These are phyloP conservation scores for Bovichtus diacanthus DNA, from an alignment of 2,797 vertebrate genomes.

Conservation along the genomic window DNA sequence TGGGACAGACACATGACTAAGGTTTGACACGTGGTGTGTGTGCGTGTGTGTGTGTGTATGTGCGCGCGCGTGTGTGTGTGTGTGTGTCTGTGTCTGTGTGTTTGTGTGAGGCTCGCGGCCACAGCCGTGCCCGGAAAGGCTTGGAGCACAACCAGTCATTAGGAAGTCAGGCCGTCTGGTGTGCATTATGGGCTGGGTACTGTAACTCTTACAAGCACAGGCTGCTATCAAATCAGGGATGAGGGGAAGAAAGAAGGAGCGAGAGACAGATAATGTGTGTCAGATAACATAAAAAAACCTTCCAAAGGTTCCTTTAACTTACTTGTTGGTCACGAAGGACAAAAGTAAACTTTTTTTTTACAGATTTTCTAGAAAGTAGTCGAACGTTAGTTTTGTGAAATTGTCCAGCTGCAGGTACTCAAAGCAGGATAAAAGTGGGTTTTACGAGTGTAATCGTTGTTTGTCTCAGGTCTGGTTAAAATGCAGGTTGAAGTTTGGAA, in stretches of 20 bases:
- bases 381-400: conserved; percentile 5
- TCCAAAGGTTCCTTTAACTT: not conserved
- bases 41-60: conserved; percentile 49
- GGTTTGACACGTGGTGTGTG: conserved; percentile 60
- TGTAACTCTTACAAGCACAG: conserved; percentile 83
- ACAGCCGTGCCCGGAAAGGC: conserved; percentile 87
- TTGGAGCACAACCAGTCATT: conserved; percentile 87
- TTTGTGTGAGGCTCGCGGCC: conserved; percentile 82
- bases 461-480: conserved; percentile 6
- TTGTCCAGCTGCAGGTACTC: not conserved
- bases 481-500: conserved; percentile 23
- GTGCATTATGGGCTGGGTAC: conserved; percentile 85
- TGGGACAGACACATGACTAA: conserved; percentile 52
- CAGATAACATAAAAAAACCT: conserved; percentile 16
- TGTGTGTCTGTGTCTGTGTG: conserved; percentile 46
- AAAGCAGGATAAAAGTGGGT: conserved; percentile 11
- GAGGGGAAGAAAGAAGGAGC: conserved; percentile 51
- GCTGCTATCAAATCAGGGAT: conserved; percentile 81
- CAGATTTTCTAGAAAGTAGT: not conserved
- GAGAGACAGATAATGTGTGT: conserved; percentile 30
- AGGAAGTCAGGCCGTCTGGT: conserved; percentile 88
- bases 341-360: not conserved
- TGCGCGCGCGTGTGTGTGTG: conserved; percentile 29
- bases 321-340: not conserved
- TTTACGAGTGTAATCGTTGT: not conserved